Evolutionary conservation across 2,888 invertebrate species (phyloP), one percentile per base, ranked within the genome.

Genomic region (Drosophila rellima): DNA sequence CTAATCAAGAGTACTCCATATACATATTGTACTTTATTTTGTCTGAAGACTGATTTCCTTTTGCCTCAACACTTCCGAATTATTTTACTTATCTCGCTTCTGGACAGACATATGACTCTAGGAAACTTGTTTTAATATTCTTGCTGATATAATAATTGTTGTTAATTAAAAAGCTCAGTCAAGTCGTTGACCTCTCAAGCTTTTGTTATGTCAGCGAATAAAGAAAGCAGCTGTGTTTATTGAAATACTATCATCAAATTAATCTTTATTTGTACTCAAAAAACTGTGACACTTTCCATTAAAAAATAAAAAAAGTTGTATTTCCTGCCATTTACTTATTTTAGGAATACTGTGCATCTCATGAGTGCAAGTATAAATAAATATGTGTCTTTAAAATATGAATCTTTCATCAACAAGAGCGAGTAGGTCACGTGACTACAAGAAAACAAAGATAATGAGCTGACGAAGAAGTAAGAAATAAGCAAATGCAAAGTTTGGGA

Each of bases 371-470:
- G 18, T 29, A 26, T 52, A 54, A 31, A 54, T 15, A 54, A 40
- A 52, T 15, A 13, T 52, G 7, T 23, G 26, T 26, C 7, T 26
- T 26, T 26, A 17, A 17, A 39, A 26, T 26, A 13, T 48, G 48
- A n/a, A 33, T 18, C 31, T 33, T 17, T 33, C n/a, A 23, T 11
- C 18, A 40, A 31, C 18, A 54, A 40, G 40, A 54, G 54, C 29
- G 40, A 55, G 42, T 55, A 42, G 54, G 54, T 55, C 42, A 42
- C 42, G 54, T 42, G 54, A 55, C 42, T 42, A 10, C 26, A n/a
- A 55, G 33, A 42, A 42, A 55, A 31, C 33, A 54, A 50, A 65
- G 44, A 60, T 65, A 55, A 42, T 55, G 54, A 42, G 54, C 55
- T 42, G 56, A 64, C 64, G 56, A 48, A 50, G 50, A 31, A 55